Base-by-base conservation (phyloP, 2,888 invertebrate species). In the Alloplasta piceator region DNA sequence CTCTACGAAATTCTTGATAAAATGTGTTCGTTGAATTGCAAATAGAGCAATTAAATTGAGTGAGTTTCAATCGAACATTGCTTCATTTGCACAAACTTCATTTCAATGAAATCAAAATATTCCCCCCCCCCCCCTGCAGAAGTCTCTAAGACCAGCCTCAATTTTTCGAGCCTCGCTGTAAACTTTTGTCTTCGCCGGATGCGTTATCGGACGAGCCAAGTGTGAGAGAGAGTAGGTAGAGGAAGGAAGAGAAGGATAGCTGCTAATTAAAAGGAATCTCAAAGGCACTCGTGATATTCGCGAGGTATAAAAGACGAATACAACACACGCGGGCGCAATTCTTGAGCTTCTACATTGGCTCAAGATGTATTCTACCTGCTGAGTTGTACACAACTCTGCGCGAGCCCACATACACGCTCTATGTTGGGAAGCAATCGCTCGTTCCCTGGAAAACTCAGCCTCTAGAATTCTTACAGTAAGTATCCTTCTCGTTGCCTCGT, bases 191-290 rank as follows among this genome's bases (percentile, higher is more conserved):
- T 46, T 61, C 70, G 46, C 52, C 52, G 74, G 75, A 80, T 84
- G 83, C 72, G 78, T 80, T 83, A 83, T 83, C 81, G 70, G 67
- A 63, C 63, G 58, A 68, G 64, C 70, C 38, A 52, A 39, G 64
- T 71, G 66, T 74, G 73, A 55, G 52, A 50, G 55, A 60, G 48
- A 46, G 48, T n/a, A 10, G 48, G 10, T 48, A 9, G 64, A 46
- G 56, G 12, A 46, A 60, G 61, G 36, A 36, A 43, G 63, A 76
- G 74, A 63, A 66, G 76, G 76, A 78, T 50, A 68, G 67, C 71
- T 72, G 76, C 82, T 84, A 84, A 84, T 84, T 84, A 84, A 83
- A 83, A 84, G 82, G 84, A 80, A 84, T 84, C 82, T 80, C 82
- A 61, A 84, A 83, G 81, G 84, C 61, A 80, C 81, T 82, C 80